A percentile compares a stretch with the other conserved stretches of the same genome.
These are phyloP conservation scores for Rhagium mordax DNA, from an alignment of 2,888 invertebrate species.

Conservation along the genomic window DNA sequence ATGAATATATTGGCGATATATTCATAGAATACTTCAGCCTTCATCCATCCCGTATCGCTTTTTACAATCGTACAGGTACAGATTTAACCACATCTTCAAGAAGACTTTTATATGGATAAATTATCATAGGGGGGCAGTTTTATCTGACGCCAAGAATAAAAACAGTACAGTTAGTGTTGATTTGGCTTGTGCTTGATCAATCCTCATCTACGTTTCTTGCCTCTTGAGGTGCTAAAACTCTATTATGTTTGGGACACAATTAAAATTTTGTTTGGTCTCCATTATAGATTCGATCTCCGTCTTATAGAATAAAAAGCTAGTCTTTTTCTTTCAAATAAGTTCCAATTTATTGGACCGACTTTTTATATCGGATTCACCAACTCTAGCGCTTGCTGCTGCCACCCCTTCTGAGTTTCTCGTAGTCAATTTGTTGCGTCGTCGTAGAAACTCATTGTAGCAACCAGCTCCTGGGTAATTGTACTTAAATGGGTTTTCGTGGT, in stretches of 20 bases:
- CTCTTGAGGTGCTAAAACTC: no score
- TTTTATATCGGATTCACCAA: conserved; percentile 54
- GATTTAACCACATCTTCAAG: conserved; percentile 16
- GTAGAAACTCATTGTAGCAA: conserved; percentile 45
- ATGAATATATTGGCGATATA: not conserved
- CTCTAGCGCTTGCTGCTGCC: conserved; percentile 50
- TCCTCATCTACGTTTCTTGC: conserved; percentile 33
- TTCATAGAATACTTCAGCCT: conserved; percentile 8
- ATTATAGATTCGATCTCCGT: conserved; percentile 51
- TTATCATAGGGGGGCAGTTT: conserved; percentile 20
- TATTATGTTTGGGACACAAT: conserved; percentile 40
- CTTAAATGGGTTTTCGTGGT: conserved; percentile 41
- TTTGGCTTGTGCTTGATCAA: not conserved
- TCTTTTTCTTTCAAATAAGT: conserved; percentile 18
- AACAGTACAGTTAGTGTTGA: conserved; percentile 31
- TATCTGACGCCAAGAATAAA: not conserved
- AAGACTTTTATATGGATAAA: conserved; percentile 41
- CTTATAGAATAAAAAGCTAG: conserved; percentile 32
- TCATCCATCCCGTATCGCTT: conserved; percentile 43
- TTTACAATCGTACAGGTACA: not conserved
- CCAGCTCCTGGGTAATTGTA: conserved; percentile 32
- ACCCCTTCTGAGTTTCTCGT: conserved; percentile 50
- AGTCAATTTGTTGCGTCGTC: conserved; percentile 46
- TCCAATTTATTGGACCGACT: conserved; percentile 34
- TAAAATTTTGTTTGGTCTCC: conserved; percentile 39